These are phyloP conservation scores for Linyphia triangularis DNA, from an alignment of 2,888 invertebrate genomes.

Conservation along the genomic window DNA sequence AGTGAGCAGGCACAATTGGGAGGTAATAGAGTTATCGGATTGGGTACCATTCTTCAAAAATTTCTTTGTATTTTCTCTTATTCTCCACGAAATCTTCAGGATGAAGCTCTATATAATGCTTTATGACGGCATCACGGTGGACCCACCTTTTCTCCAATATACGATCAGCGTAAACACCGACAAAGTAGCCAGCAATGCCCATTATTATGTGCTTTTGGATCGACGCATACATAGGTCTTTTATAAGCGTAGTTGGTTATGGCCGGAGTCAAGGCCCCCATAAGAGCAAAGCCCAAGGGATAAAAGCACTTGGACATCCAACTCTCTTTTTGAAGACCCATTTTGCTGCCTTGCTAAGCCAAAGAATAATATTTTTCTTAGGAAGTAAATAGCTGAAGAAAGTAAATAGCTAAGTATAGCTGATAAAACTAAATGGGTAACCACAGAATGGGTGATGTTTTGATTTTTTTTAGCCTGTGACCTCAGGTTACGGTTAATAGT, in stretches of 20 bases:
- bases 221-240: constrained; percentile 78
- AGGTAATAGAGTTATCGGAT: too few species aligned
- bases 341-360: background rate
- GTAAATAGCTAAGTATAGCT: too few species aligned
- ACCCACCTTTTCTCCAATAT: constrained; percentile 83
- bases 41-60: constrained; percentile 68
- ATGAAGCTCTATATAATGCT: constrained; percentile 87
- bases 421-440: background rate
- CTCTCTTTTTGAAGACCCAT: constrained; percentile 34
- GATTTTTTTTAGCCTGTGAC: background rate
- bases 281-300: background rate
- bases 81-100: constrained; percentile 85
- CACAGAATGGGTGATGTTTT: background rate
- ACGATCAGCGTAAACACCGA: constrained; percentile 81
- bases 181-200: constrained; percentile 79
- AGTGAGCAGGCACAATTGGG: background rate
- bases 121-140: constrained; percentile 86
- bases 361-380: background rate
- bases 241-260: background rate
- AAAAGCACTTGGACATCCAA: constrained; percentile 27
- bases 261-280: background rate
- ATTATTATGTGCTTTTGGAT: constrained; percentile 82
- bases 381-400: background rate
- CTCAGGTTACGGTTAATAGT: constrained; percentile 49
- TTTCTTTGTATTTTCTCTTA: constrained; percentile 59